Evolutionary conservation across 1,140 invertebrate species (phyloP).

Genomic region (Psilanteris sp.): DNA sequence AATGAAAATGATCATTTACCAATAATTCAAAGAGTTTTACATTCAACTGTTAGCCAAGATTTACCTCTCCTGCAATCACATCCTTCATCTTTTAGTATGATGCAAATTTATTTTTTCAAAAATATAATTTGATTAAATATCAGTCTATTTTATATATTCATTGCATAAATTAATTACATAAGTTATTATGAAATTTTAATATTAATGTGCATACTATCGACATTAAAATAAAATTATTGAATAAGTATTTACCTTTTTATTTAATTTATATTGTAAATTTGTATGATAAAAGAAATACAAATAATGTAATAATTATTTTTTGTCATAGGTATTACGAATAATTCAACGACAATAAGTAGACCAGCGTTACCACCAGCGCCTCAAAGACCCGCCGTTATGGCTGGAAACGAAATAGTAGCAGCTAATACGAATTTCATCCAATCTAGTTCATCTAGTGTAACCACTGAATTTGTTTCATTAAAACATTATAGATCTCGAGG

Average conservation of each 20-base stretch:
- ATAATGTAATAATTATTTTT: too few relatives aligned
- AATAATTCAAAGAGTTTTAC: constrained; percentile 69
- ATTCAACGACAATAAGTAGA: constrained; percentile 48
- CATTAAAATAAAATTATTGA: too few relatives aligned
- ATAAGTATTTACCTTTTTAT: too few relatives aligned
- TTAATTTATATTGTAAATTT: too few relatives aligned
- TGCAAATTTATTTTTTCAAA: too few relatives aligned
- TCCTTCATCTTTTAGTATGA: constrained; percentile 69
- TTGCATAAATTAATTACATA: too few relatives aligned
- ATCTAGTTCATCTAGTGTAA: constrained; percentile 65
- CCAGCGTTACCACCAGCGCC: constrained; percentile 76
- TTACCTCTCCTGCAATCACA: constrained; percentile 70
- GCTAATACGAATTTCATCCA: constrained; percentile 67
- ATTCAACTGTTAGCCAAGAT: constrained; percentile 64
- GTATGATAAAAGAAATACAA: too few relatives aligned
- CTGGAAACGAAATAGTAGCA: constrained; percentile 81
- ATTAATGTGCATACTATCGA: too few relatives aligned
- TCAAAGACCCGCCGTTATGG: constrained; percentile 78
- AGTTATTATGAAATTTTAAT: too few relatives aligned
- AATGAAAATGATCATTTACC: constrained; percentile 69
- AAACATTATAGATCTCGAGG: constrained; percentile 72
- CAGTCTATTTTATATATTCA: constrained; percentile 4
- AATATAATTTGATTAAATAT: too few relatives aligned
- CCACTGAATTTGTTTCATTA: constrained; percentile 79
- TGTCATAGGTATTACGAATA: constrained; percentile 26